Conservation (phyloP, 2,888 invertebrate genomes). For the Poecilus cupreus region DNA sequence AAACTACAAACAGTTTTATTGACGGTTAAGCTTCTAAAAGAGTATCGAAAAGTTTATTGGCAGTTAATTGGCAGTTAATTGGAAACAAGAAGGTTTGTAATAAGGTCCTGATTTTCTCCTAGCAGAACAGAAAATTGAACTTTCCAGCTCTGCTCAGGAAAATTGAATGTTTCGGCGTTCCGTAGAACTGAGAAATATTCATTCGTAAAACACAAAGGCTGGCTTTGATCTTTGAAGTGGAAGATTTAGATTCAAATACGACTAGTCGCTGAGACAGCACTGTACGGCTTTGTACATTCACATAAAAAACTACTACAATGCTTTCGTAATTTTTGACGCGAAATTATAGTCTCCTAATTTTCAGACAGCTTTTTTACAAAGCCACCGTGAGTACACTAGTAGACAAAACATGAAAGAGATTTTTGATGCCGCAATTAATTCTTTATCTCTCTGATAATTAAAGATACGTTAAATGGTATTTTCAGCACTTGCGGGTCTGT, state of each 20-base stretch:
- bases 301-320: conserved; percentile 10
- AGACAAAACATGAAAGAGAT: conserved; percentile 2
- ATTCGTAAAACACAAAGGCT: conserved; percentile 33
- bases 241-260: conserved; percentile 31
- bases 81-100: background rate
- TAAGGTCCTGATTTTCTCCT: conserved; percentile 17
- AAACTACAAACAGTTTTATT: too few species aligned
- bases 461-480: too few species aligned
- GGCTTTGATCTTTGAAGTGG: conserved; percentile 27
- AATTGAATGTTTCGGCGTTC: conserved; percentile 33
- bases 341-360: conserved; percentile 22
- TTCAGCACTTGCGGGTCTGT: too few species aligned
- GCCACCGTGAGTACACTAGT: background rate
- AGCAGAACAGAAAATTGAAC: conserved; percentile 9
- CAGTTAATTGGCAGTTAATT: background rate
- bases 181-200: conserved; percentile 19
- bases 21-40: too few species aligned
- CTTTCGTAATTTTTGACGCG: background rate
- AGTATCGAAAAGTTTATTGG: conserved; percentile 24
- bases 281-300: conserved; percentile 17
- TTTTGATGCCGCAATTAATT: background rate
- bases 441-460: too few species aligned
- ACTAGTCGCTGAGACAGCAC: background rate
- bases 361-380: conserved; percentile 29
- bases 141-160: background rate